Evolutionary conservation across 1,140 invertebrate species (phyloP).

Genomic region (Heliothis virescens): DNA sequence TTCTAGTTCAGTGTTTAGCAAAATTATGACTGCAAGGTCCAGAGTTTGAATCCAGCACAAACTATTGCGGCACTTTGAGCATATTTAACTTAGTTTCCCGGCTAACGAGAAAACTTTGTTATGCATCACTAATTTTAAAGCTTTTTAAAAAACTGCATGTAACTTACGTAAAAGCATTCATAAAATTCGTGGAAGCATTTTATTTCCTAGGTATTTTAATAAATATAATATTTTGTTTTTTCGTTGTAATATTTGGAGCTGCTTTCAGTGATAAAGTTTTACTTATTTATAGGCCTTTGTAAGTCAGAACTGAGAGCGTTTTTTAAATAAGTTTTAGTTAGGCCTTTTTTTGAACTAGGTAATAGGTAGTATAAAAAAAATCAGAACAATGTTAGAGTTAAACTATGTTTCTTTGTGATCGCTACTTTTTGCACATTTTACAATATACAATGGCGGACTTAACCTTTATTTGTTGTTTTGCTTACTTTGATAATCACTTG

Average conservation of each 20-base stretch:
- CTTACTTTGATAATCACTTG: too few relatives aligned
- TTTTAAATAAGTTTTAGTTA: too few relatives aligned
- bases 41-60: constrained; percentile 31
- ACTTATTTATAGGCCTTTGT: too few relatives aligned
- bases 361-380: too few relatives aligned
- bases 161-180: constrained; percentile 33
- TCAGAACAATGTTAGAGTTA: too few relatives aligned
- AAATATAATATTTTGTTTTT: constrained; percentile 27
- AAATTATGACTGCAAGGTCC: constrained; percentile 31
- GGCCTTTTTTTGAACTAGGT: too few relatives aligned
- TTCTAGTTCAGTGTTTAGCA: constrained; percentile 1
- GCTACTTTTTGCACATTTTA: too few relatives aligned
- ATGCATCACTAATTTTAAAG: constrained; percentile 49
- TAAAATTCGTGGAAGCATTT: constrained; percentile 17
- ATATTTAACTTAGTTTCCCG: constrained; percentile 44
- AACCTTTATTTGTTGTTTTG: too few relatives aligned
- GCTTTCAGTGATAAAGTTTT: too few relatives aligned
- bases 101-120: constrained; percentile 47
- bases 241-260: neutral
- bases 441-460: too few relatives aligned
- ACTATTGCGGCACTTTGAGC: constrained; percentile 41
- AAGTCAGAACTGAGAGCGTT: too few relatives aligned
- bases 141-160: constrained; percentile 44
- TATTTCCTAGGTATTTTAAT: constrained; percentile 8
- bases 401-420: too few relatives aligned